These are phyloP conservation scores for Drosophila pullipes DNA, from an alignment of 2,888 invertebrate genomes.

Conservation along the genomic window DNA sequence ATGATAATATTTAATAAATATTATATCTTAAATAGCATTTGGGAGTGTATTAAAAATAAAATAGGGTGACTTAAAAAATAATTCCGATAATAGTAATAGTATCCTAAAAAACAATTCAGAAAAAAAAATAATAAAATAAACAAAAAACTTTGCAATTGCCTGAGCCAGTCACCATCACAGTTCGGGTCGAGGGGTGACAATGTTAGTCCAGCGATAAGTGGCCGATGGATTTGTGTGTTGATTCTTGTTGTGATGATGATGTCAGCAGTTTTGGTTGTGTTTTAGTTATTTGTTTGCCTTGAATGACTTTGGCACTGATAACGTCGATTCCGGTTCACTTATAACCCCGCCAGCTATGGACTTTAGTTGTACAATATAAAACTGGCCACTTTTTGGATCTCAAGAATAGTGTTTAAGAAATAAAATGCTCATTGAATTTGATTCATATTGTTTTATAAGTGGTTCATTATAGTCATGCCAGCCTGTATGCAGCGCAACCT, in stretches of 20 bases:
- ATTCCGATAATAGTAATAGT: too few species aligned
- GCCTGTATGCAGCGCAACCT: neutral
- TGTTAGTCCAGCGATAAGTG: neutral
- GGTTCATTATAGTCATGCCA: neutral
- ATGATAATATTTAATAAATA: neutral
- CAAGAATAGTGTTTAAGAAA: neutral
- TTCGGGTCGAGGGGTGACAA: neutral
- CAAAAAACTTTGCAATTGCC: neutral
- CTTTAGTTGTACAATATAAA: neutral
- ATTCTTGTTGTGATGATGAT: neutral
- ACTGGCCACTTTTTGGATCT: neutral
- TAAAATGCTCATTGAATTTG: neutral
- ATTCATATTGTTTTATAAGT: neutral
- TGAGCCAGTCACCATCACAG: neutral
- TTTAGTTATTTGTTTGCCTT: neutral
- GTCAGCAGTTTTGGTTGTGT: neutral
- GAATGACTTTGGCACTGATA: neutral
- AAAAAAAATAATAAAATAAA: neutral
- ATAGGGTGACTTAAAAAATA: neutral
- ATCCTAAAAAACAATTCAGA: neutral
- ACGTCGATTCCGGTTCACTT: neutral
- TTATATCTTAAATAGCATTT: neutral
- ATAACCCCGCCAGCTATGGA: neutral
- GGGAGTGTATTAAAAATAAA: neutral
- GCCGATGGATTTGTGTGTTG: neutral